phyloP scores from a whole-genome alignment of 2,797 vertebrate species.

The Enteromius trimaculatus region DNA sequence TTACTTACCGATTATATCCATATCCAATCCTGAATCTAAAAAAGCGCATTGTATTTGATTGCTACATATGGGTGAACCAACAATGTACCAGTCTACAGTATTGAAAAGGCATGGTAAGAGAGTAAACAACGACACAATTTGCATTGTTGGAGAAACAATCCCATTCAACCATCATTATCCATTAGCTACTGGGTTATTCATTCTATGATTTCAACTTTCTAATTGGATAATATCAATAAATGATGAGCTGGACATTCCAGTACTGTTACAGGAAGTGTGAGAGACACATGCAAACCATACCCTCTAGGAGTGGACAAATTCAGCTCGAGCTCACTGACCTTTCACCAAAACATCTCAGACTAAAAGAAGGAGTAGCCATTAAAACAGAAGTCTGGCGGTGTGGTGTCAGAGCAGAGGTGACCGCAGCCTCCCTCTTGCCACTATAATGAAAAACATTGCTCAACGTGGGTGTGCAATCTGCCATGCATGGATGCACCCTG shows the following conservation, averaged over 20 bases:
- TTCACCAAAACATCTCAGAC: conserved; percentile 29
- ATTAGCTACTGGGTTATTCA: neutral
- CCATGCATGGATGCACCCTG: conserved; percentile 64
- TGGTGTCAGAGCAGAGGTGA: conserved; percentile 33
- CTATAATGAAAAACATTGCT: conserved; percentile 69
- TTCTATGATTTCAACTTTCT: neutral
- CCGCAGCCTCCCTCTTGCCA: conserved; percentile 59
- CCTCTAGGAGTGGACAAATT: conserved; percentile 14
- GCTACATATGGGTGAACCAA: neutral
- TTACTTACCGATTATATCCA: neutral
- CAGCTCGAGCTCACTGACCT: conserved; percentile 28
- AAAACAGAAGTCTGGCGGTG: conserved; percentile 34
- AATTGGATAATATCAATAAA: neutral
- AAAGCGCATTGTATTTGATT: neutral
- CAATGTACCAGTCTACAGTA: neutral
- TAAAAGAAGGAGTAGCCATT: conserved; percentile 47
- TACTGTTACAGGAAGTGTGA: neutral
- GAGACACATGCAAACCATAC: neutral
- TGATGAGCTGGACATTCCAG: neutral
- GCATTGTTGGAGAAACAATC: neutral
- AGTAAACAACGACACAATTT: neutral
- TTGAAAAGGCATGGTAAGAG: neutral
- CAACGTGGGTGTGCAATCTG: conserved; percentile 62
- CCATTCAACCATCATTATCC: neutral
- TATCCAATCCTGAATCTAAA: neutral